Percentiles rank a stretch among this genome's conserved stretches.
phyloP scores from a whole-genome alignment of 2,113 vertebrate genomes.

The Deroptyus accipitrinus region DNA sequence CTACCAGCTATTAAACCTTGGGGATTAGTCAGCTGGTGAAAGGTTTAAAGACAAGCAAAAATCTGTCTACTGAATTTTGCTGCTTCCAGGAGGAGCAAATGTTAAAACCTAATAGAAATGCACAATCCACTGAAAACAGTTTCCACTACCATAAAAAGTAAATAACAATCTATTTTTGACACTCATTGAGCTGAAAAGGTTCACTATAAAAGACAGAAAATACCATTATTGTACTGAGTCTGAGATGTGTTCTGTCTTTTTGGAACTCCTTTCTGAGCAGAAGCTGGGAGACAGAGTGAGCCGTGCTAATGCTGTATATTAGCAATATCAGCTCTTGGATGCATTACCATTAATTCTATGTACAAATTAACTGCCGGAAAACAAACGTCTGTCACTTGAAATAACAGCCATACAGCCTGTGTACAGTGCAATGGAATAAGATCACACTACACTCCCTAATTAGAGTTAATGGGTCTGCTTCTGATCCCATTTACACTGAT shows the following conservation, averaged over 20 bases:
- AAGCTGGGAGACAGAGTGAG: neutral
- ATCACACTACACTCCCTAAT: neutral
- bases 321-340: conserved; percentile 56
- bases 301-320: conserved; percentile 29
- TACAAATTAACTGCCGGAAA: conserved; percentile 51
- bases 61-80: conserved; percentile 44
- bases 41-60: conserved; percentile 63
- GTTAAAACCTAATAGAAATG: neutral
- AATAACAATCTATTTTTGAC: conserved; percentile 12
- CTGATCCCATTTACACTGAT: neutral
- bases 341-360: conserved; percentile 45
- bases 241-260: conserved; percentile 13
- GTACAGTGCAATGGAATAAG: neutral
- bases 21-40: conserved; percentile 63
- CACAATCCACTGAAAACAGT: neutral
- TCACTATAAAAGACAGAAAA: conserved; percentile 1
- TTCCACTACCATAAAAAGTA: conserved; percentile 7
- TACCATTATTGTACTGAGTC: neutral
- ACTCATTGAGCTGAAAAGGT: neutral
- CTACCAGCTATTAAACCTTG: conserved; percentile 70
- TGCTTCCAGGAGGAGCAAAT: conserved; percentile 47
- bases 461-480: conserved; percentile 25
- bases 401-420: conserved; percentile 15
- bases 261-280: conserved; percentile 35
- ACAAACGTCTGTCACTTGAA: conserved; percentile 35